These are phyloP conservation scores for Brachyopa scutellaris DNA, from an alignment of 2,888 invertebrate species.

Conservation along the genomic window DNA sequence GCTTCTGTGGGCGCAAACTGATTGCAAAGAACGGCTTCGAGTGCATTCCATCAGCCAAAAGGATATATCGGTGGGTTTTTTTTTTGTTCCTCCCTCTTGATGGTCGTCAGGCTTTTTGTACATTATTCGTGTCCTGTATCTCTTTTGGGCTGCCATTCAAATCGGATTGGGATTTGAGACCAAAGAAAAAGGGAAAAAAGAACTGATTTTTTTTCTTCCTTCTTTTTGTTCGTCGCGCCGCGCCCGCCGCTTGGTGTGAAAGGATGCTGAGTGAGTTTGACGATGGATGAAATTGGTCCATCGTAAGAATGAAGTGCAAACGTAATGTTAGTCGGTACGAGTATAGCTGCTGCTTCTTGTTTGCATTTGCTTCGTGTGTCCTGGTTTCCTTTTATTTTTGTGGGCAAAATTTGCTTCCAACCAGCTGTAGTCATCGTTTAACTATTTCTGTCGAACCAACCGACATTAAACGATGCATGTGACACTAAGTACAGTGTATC, in stretches of 20 bases:
- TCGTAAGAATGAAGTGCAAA: constrained; percentile 71
- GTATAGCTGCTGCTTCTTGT: constrained; percentile 37
- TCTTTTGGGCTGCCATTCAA: constrained; percentile 57
- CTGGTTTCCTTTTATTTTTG: constrained; percentile 19
- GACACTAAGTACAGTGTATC: too few species aligned
- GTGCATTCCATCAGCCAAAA: constrained; percentile 54
- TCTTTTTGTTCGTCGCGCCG: neutral
- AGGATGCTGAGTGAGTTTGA: constrained; percentile 39
- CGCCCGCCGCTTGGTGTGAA: constrained; percentile 7
- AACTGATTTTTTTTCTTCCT: too few species aligned
- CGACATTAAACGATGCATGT: constrained; percentile 57
- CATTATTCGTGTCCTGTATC: constrained; percentile 57
- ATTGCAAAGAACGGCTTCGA: constrained; percentile 58
- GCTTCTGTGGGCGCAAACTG: constrained; percentile 45
- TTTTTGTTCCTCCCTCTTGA: constrained; percentile 21
- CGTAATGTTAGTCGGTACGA: constrained; percentile 58
- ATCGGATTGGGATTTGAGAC: constrained; percentile 56
- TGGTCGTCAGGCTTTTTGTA: constrained; percentile 42
- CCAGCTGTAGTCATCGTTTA: constrained; percentile 34
- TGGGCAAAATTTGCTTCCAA: neutral
- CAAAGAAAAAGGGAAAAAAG: constrained; percentile 12
- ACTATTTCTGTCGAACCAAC: constrained; percentile 30
- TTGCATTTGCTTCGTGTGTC: constrained; percentile 41
- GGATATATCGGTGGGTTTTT: constrained; percentile 21
- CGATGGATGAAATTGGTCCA: constrained; percentile 67